phyloP scores from a whole-genome alignment of 2,113 vertebrate genomes.

The Scytalopus superciliaris region DNA sequence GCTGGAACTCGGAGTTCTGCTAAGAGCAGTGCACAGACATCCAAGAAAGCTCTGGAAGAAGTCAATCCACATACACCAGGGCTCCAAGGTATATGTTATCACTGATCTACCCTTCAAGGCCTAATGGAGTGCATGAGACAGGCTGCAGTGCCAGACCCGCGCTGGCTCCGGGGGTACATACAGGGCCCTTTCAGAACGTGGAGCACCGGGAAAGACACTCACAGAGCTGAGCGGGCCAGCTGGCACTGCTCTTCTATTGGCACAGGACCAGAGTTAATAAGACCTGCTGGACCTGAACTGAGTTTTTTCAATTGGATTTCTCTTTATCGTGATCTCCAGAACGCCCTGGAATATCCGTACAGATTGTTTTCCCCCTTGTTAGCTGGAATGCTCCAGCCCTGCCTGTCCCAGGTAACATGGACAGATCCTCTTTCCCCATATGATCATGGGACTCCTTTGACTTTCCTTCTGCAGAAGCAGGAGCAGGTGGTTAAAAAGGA shows the following conservation, averaged over 20 bases:
- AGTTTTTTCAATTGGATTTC: background rate
- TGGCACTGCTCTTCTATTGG: background rate
- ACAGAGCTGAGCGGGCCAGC: background rate
- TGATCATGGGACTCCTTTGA: background rate
- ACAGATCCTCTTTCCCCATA: background rate
- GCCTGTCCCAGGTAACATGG: background rate
- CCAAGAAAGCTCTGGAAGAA: background rate
- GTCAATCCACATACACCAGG: background rate
- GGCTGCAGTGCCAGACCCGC: background rate
- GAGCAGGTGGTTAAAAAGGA: background rate
- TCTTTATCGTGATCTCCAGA: background rate
- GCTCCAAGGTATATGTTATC: background rate
- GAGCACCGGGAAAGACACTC: background rate
- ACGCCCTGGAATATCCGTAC: background rate
- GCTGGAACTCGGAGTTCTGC: background rate
- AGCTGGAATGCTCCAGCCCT: background rate
- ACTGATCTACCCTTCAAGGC: background rate
- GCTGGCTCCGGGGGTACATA: background rate
- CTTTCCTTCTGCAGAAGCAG: background rate
- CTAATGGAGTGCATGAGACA: background rate
- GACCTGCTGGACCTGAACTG: background rate
- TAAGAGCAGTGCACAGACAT: background rate
- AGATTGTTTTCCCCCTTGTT: background rate
- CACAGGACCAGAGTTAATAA: constrained; percentile 7
- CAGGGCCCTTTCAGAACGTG: constrained; percentile 17